Conservation (phyloP, 2,888 invertebrate species). For the Rotaria socialis region DNA sequence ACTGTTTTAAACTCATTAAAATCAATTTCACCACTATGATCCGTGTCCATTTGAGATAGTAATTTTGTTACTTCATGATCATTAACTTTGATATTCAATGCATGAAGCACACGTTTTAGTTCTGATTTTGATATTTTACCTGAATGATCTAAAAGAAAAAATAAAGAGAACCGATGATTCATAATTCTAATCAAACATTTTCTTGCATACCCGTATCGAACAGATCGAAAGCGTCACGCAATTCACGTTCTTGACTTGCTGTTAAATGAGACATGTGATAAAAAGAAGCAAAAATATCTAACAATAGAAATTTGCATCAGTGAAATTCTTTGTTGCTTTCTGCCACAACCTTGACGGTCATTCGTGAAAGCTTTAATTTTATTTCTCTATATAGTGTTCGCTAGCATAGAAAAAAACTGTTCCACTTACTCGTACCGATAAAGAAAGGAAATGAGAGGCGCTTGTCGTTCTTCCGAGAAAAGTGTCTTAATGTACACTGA, state of each 20-base stretch:
- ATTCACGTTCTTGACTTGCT: slow-evolving; percentile 29
- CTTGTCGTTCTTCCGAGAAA: neutral
- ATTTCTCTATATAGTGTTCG: neutral
- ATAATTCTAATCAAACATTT: neutral
- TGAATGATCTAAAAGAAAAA: neutral
- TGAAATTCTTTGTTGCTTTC: neutral
- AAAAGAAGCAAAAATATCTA: neutral
- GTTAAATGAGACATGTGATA: neutral
- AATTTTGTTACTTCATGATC: neutral
- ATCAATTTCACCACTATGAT: slow-evolving; percentile 27
- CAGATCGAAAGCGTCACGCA: slow-evolving; percentile 42
- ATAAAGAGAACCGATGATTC: no score
- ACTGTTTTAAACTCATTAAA: neutral
- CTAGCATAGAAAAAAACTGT: neutral
- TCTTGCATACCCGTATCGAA: slow-evolving; percentile 37
- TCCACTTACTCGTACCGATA: neutral
- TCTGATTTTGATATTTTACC: neutral
- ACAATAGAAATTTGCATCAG: neutral
- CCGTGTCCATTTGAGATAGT: neutral
- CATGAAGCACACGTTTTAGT: neutral
- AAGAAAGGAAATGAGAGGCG: neutral
- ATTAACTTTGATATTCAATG: neutral
- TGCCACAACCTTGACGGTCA: neutral
- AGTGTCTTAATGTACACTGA: no score
- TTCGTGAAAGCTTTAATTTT: neutral